Evolutionary conservation across 2,888 invertebrate genomes (phyloP), one percentile per base, ranked within the genome.

Genomic region (Drosophila robusta): DNA sequence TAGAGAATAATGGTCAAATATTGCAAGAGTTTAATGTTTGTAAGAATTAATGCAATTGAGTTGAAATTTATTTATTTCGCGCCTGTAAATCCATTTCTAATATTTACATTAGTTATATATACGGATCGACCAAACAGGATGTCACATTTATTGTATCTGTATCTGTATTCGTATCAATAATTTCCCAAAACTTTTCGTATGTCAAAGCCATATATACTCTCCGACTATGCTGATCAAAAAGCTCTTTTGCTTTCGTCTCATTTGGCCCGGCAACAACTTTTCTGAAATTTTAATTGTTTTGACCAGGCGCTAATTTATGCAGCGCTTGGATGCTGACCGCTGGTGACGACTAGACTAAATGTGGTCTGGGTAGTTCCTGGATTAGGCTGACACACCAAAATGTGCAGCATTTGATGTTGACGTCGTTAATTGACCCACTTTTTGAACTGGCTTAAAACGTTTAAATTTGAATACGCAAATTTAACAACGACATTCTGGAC

Each of bases 401-500:
- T 70, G 55, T 73, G 69, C 64, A 67, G 60, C 55, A 60, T 49
- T 68, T 66, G 64, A 64, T 70, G 75, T 63, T 78, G 85, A 69
- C 62, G 54, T 41, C 69, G 67, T 81, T 82, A 88, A 69, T 74
- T 65, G 64, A 78, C 65, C 74, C 64, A 75, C 22, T 61, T 78
- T 68, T 44, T 46, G 51, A 70, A 70, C 72, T 87, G 75, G 79
- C 75, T 63, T 63, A 75, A 70, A 73, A 64, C 76, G 67, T 67
- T 88, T 72, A 63, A 88, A 79, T 88, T 86, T 86, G 80, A 75
- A 88, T 79, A 88, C 68, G 57, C 67, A 86, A 75, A 67, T 70
- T 56, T 63, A 16, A 38, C 46, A 56, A 22, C 45, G 24, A 18
- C n/a, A 26, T 42, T 22, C 41, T 51, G 29, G 38, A 47, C 44